Percentiles rank a stretch among this genome's conserved stretches.
Evolutionary conservation across 2,888 invertebrate genomes (phyloP).

Genomic region (Himalopsyche anomala): DNA sequence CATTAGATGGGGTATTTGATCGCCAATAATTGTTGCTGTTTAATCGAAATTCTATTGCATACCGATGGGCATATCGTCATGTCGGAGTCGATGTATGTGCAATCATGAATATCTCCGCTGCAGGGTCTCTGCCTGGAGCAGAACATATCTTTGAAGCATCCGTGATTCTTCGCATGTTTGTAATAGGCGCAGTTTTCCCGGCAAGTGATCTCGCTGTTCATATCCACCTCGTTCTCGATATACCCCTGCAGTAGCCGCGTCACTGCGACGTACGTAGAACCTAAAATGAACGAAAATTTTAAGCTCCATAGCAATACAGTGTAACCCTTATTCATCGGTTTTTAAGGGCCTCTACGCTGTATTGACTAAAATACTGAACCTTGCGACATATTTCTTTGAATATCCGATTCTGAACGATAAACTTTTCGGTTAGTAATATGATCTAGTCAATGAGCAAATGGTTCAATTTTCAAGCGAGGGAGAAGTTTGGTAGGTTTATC

Average conservation of each 20-base stretch:
- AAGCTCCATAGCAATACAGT: too few relatives aligned
- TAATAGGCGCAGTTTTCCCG: slow-evolving; percentile 88
- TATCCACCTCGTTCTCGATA: slow-evolving; percentile 92
- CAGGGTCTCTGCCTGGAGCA: slow-evolving; percentile 83
- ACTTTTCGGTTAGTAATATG: too few relatives aligned
- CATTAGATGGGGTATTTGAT: too few relatives aligned
- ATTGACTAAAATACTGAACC: too few relatives aligned
- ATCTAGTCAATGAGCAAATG: too few relatives aligned
- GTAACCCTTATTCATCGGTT: too few relatives aligned
- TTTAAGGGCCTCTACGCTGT: too few relatives aligned
- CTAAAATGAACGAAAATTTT: slow-evolving; percentile 67
- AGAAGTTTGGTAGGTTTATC: too few relatives aligned
- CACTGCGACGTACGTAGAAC: slow-evolving; percentile 85
- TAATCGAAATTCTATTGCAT: slow-evolving; percentile 51
- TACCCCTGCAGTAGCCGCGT: slow-evolving; percentile 90
- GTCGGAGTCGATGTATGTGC: slow-evolving; percentile 89
- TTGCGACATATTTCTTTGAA: too few relatives aligned
- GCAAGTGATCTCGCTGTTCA: slow-evolving; percentile 86
- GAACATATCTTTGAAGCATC: slow-evolving; percentile 84
- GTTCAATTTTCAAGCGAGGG: too few relatives aligned
- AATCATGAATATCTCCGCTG: slow-evolving; percentile 84
- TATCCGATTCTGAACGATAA: too few relatives aligned
- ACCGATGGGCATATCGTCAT: slow-evolving; percentile 91
- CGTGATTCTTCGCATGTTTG: slow-evolving; percentile 81
- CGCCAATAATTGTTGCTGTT: too few relatives aligned